A percentile compares a stretch with the other conserved stretches of the same genome.
phyloP scores from a whole-genome alignment of 2,888 invertebrate species.

The Nemotelus pantherinus region DNA sequence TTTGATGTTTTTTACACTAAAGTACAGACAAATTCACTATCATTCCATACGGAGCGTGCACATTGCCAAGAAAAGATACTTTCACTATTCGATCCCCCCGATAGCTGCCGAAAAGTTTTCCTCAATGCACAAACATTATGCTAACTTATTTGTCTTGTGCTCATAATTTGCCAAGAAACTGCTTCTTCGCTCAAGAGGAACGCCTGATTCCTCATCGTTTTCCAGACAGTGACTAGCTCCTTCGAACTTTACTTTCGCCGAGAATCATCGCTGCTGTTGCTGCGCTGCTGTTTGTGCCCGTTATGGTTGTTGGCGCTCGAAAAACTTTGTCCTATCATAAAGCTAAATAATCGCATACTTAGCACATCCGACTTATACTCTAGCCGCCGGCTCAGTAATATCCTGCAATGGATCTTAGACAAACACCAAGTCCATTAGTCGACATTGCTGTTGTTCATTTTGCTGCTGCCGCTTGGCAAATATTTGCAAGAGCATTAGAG shows the following conservation, averaged over 20 bases:
- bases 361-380: constrained; percentile 39
- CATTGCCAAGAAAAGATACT: not conserved
- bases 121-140: constrained; percentile 38
- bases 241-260: not conserved
- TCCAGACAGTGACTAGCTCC: not conserved
- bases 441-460: constrained; percentile 41
- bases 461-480: constrained; percentile 20
- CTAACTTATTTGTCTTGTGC: constrained; percentile 39
- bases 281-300: not conserved
- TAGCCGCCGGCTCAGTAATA: constrained; percentile 44
- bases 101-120: constrained; percentile 19
- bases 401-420: constrained; percentile 41
- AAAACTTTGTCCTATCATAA: constrained; percentile 35
- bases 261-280: not conserved
- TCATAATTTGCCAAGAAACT: constrained; percentile 23
- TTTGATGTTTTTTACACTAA: too few relatives aligned
- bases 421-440: constrained; percentile 44
- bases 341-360: constrained; percentile 42
- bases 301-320: constrained; percentile 15
- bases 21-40: not conserved
- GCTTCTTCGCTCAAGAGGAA: constrained; percentile 1
- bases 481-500: constrained; percentile 42
- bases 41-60: not conserved
- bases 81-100: constrained; percentile 20
- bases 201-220: not conserved